Conservation (phyloP, 2,888 invertebrate genomes). For the Sesamia inferens region DNA sequence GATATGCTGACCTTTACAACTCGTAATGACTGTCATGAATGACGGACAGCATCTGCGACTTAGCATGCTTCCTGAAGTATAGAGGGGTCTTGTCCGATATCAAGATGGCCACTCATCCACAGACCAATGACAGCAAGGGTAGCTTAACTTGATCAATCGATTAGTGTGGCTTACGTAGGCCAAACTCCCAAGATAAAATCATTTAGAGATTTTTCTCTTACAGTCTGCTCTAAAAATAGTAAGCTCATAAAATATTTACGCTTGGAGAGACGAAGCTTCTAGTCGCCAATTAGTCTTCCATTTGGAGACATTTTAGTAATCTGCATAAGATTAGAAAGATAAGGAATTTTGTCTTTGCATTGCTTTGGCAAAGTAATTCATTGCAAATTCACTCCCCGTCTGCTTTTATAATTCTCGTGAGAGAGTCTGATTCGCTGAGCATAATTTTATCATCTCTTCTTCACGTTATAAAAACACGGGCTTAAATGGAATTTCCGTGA, state of each 20-base stretch:
- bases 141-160: background rate
- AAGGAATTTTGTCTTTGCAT: slow-evolving; percentile 51
- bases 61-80: background rate
- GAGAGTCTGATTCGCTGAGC: slow-evolving; percentile 35
- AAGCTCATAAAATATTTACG: slow-evolving; percentile 35
- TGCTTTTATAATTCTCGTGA: slow-evolving; percentile 21
- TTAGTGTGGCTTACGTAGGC: background rate
- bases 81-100: background rate
- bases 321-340: slow-evolving; percentile 38
- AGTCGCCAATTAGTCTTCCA: slow-evolving; percentile 41
- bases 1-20: no score
- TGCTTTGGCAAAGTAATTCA: slow-evolving; percentile 51
- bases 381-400: slow-evolving; percentile 25
- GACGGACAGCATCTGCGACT: background rate
- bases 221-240: slow-evolving; percentile 11
- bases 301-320: slow-evolving; percentile 37
- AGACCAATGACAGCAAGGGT: background rate
- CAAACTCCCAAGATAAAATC: no score
- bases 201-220: background rate
- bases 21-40: background rate
- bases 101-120: background rate
- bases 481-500: background rate
- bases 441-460: slow-evolving; percentile 30
- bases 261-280: slow-evolving; percentile 21
- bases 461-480: slow-evolving; percentile 7